A percentile compares a stretch with the other conserved stretches of the same genome.
Evolutionary conservation across 1,140 invertebrate species (phyloP).

Genomic region (Ceratina australensis): DNA sequence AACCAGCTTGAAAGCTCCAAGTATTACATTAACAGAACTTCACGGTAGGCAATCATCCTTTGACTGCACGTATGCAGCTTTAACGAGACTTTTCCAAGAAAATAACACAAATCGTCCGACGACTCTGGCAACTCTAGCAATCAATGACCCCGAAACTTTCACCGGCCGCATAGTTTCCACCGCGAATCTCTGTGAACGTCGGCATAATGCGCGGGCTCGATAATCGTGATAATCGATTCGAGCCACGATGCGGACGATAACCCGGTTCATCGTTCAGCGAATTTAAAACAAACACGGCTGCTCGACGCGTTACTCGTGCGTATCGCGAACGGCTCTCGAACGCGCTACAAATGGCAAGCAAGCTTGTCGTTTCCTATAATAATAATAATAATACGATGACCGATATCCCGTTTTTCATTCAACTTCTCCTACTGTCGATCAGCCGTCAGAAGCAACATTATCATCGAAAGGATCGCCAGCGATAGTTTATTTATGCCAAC

Average conservation of each 20-base stretch:
- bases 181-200: neutral
- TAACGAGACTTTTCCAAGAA: neutral
- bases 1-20: no score
- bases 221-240: neutral
- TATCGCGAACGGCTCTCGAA: neutral
- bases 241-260: neutral
- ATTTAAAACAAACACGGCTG: neutral
- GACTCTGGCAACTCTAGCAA: neutral
- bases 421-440: constrained; percentile 15
- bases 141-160: neutral
- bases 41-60: neutral
- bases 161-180: neutral
- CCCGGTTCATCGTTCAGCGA: neutral
- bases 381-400: constrained; percentile 18
- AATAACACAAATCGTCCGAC: neutral
- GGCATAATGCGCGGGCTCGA: neutral
- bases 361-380: neutral
- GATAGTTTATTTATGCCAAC: constrained; percentile 4
- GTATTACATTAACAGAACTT: neutral
- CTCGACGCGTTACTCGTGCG: neutral
- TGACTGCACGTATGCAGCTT: neutral
- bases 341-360: neutral
- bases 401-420: constrained; percentile 28
- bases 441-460: constrained; percentile 26
- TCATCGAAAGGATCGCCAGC: constrained; percentile 14